Conservation (phyloP, 2,113 vertebrate species). For the Ailuropoda melanoleuca region DNA sequence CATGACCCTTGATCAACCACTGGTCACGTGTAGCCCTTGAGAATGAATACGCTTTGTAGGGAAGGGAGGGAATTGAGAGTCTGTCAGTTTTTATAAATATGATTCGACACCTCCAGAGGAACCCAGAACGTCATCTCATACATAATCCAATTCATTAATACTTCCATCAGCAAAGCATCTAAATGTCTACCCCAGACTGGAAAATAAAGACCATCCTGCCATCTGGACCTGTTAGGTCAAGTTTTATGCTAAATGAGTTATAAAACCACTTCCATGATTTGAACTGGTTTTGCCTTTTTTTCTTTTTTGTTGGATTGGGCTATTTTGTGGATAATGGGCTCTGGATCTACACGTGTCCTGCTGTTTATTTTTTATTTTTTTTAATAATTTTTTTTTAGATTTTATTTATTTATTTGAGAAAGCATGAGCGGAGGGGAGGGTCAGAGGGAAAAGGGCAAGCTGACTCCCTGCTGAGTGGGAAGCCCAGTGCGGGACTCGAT, state of each 20-base stretch:
- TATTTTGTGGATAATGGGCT: neutral
- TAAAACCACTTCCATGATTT: too few species aligned
- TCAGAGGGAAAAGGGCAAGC: neutral
- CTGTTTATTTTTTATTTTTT: neutral
- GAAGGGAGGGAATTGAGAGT: neutral
- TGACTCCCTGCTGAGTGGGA: neutral
- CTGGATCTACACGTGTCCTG: neutral
- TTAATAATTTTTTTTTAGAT: neutral
- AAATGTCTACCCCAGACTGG: neutral
- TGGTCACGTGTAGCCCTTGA: neutral
- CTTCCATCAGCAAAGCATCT: neutral
- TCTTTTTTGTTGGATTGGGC: neutral
- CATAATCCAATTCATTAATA: neutral
- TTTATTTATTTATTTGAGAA: neutral
- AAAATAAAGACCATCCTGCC: neutral
- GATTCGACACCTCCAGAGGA: neutral
- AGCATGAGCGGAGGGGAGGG: neutral
- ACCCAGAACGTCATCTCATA: neutral
- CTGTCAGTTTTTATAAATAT: neutral
- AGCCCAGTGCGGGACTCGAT: rapidly evolving
- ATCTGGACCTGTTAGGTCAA: neutral
- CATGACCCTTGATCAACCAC: rapidly evolving
- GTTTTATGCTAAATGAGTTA: too few species aligned
- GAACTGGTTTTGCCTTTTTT: neutral
- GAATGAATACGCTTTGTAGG: neutral